Evolutionary conservation across 2,113 vertebrate species (phyloP).

Genomic region (pig (Sus scrofa)): DNA sequence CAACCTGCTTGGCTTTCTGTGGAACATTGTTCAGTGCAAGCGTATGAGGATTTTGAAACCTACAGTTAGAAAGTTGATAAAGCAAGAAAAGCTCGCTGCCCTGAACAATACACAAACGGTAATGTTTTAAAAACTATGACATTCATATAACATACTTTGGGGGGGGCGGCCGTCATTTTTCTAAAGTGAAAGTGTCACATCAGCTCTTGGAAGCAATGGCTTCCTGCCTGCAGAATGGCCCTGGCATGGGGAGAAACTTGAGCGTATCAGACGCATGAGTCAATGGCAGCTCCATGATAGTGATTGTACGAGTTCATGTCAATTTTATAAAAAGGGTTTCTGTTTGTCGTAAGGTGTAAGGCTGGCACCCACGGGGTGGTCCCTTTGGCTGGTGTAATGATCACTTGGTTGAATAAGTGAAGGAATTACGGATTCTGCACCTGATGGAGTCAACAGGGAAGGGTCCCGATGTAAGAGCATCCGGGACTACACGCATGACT

Average conservation of each 20-base stretch:
- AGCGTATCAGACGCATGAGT: neutral
- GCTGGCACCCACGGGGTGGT: neutral
- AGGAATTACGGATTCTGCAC: neutral
- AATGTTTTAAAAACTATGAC: neutral
- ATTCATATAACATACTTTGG: neutral
- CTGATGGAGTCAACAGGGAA: neutral
- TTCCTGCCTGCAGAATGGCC: neutral
- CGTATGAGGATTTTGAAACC: slow-evolving; percentile 35
- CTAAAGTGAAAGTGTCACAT: neutral
- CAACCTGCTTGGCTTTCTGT: too few relatives aligned
- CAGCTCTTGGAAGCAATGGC: neutral
- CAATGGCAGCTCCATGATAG: slow-evolving; percentile 3
- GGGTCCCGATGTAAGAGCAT: neutral
- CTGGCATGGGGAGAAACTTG: neutral
- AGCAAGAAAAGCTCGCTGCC: neutral
- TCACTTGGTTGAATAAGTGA: slow-evolving; percentile 24
- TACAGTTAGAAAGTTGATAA: neutral
- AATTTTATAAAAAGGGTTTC: slow-evolving; percentile 55
- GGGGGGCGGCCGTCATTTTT: neutral
- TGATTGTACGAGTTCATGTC: neutral
- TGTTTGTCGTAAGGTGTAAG: slow-evolving; percentile 23
- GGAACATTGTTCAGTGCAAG: too few relatives aligned
- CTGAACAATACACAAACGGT: neutral
- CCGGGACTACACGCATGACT: neutral
- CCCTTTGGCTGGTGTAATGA: neutral